Evolutionary conservation across 1,140 invertebrate species (phyloP).

Genomic region (Panagrolaimus sp.): DNA sequence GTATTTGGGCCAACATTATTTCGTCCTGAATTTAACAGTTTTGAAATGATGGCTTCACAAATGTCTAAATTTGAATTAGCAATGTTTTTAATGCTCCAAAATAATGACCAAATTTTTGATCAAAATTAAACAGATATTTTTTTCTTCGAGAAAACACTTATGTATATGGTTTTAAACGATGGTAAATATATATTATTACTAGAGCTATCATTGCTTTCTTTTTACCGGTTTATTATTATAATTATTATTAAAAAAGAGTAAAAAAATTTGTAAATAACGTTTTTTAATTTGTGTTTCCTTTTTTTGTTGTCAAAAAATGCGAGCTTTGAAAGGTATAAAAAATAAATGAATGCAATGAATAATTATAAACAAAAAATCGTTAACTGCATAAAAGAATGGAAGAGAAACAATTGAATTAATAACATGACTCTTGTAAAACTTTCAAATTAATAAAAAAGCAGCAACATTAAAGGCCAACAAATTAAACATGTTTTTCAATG

Average conservation of each 20-base stretch:
- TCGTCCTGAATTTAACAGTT: slow-evolving; percentile 83
- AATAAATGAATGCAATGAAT: no score
- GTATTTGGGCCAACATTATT: slow-evolving; percentile 96
- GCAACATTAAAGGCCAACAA: no score
- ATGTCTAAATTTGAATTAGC: slow-evolving; percentile 25
- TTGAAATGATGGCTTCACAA: slow-evolving; percentile 22
- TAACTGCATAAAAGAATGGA: no score
- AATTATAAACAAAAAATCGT: no score
- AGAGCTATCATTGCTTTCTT: slow-evolving; percentile 3
- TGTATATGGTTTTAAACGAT: neutral
- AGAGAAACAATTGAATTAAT: no score
- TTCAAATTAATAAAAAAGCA: no score
- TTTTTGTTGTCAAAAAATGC: no score
- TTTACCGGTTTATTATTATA: neutral
- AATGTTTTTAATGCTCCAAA: slow-evolving; percentile 17
- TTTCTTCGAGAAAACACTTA: neutral
- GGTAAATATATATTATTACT: neutral
- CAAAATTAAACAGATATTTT: neutral
- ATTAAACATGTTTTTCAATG: no score
- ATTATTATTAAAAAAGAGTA: neutral
- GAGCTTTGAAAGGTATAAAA: no score
- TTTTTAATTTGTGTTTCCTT: no score
- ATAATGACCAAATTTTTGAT: slow-evolving; percentile 19
- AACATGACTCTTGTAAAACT: no score
- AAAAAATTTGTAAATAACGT: neutral